phyloP scores from a whole-genome alignment of 2,888 invertebrate genomes.

The Elmis aenea region DNA sequence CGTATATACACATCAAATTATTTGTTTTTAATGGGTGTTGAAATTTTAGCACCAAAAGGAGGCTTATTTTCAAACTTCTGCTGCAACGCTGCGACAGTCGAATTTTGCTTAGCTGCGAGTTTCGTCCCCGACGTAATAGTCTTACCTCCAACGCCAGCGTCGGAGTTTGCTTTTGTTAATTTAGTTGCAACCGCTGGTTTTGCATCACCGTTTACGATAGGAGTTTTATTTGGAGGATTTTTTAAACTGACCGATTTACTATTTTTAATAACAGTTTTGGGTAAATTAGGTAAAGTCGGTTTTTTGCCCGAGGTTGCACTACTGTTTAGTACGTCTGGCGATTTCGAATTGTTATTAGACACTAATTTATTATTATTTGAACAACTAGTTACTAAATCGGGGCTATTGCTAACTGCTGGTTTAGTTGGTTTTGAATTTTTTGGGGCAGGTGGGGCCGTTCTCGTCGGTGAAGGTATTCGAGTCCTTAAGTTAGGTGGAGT shows the following conservation, averaged over 20 bases:
- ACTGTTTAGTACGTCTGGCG: conserved; percentile 59
- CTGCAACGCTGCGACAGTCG: conserved; percentile 71
- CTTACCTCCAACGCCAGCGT: conserved; percentile 21
- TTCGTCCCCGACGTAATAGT: conserved; percentile 46
- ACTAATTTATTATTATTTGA: conserved; percentile 41
- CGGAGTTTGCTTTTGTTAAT: conserved; percentile 18
- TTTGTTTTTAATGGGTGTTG: too few relatives aligned
- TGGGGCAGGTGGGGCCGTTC: conserved; percentile 25
- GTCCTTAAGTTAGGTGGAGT: conserved; percentile 51
- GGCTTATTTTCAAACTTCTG: conserved; percentile 67
- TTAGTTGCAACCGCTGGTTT: conserved; percentile 23
- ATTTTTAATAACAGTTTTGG: conserved; percentile 49
- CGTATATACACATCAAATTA: too few relatives aligned
- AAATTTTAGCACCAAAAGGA: conserved; percentile 16
- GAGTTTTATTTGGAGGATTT: conserved; percentile 32
- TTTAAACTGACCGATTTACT: conserved; percentile 46
- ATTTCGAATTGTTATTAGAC: conserved; percentile 45
- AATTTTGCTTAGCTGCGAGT: conserved; percentile 53
- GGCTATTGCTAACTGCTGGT: conserved; percentile 58
- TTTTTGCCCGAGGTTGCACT: conserved; percentile 38
- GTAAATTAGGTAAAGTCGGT: conserved; percentile 31
- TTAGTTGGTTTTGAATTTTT: conserved; percentile 44
- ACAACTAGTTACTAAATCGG: conserved; percentile 70
- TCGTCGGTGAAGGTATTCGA: conserved; percentile 38
- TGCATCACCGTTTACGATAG: conserved; percentile 23